phyloP scores from a whole-genome alignment of 2,113 vertebrate genomes.

The Empidonax alnorum region DNA sequence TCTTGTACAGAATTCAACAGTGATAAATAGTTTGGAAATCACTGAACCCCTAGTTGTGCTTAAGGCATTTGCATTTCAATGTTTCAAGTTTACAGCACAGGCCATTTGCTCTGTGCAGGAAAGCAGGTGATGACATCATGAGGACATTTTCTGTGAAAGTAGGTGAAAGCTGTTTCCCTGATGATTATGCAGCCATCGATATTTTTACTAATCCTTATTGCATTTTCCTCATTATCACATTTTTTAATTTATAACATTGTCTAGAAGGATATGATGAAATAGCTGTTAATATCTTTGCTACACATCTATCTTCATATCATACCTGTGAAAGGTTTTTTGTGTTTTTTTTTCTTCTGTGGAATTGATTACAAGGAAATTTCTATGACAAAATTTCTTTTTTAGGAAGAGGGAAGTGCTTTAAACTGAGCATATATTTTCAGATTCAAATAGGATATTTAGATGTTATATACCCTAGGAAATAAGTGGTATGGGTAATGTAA shows the following conservation, averaged over 20 bases:
- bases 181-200: background rate
- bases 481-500: background rate
- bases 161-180: constrained; percentile 22
- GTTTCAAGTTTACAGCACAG: constrained; percentile 32
- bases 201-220: constrained; percentile 26
- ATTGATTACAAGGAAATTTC: background rate
- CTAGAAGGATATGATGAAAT: background rate
- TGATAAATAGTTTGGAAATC: constrained; percentile 63
- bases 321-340: background rate
- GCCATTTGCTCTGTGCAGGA: background rate
- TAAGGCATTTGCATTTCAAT: constrained; percentile 46
- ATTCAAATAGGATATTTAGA: background rate
- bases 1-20: constrained; percentile 20
- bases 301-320: background rate
- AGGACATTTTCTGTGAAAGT: background rate
- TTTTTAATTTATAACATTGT: constrained; percentile 9
- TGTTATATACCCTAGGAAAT: background rate
- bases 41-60: constrained; percentile 15
- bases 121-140: background rate
- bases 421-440: background rate
- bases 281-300: constrained; percentile 5
- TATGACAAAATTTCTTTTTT: background rate
- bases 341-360: background rate
- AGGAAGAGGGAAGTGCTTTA: background rate
- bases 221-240: constrained; percentile 33